Evolutionary conservation across 2,113 vertebrate genomes (phyloP).

Genomic region (Barnardius zonarius): DNA sequence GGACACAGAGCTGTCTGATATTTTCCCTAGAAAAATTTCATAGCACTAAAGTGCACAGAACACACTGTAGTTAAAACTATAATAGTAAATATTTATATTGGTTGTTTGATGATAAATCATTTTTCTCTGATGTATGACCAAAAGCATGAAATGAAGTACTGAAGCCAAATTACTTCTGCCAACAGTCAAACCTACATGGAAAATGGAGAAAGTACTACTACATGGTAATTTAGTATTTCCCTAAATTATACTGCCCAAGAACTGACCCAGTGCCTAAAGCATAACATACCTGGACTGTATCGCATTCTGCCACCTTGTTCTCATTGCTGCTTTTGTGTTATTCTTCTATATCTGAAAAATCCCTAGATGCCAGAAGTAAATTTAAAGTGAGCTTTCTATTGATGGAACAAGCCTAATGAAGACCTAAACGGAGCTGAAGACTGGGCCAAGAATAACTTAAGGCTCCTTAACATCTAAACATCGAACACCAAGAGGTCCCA

Average conservation of each 20-base stretch:
- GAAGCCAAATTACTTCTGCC: not conserved
- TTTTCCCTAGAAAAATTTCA: not conserved
- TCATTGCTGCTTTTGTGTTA: not conserved
- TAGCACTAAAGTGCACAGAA: not conserved
- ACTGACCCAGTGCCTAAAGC: not conserved
- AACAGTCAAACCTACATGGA: not conserved
- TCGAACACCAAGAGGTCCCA: not conserved
- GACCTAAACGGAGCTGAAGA: not conserved
- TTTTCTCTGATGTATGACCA: not conserved
- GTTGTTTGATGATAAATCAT: not conserved
- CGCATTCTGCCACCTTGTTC: not conserved
- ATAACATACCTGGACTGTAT: accelerated
- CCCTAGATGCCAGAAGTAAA: not conserved
- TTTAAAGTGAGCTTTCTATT: not conserved
- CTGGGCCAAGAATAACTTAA: not conserved
- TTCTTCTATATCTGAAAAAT: not conserved
- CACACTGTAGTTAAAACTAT: not conserved
- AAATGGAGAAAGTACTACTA: not conserved
- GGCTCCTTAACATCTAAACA: not conserved
- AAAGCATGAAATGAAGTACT: not conserved
- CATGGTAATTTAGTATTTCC: not conserved
- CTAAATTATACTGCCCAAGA: not conserved
- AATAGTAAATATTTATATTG: not conserved
- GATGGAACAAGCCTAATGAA: not conserved
- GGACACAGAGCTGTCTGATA: not conserved